Base-by-base conservation (phyloP, 2,888 invertebrate genomes). In the Raillietiella orientalis region DNA sequence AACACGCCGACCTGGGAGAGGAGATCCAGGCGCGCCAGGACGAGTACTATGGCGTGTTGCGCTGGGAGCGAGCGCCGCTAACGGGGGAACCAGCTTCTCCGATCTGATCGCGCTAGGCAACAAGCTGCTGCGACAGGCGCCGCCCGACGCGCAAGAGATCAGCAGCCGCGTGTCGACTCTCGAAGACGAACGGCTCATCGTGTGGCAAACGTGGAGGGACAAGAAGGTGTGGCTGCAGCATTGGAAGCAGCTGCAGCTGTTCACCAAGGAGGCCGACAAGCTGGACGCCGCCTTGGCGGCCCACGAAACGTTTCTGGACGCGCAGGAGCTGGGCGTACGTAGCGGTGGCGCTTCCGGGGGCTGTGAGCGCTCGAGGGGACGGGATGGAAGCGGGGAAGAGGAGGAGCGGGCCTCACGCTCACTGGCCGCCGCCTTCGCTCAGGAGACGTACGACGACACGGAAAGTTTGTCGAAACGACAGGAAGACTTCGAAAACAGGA, bases 211-310 rank as follows among this genome's bases (percentile, higher is more conserved):
- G 39, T 84, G 82, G 77, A 48, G 59, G 24, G 65, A 69, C 29
- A 82, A 84, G 41, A 67, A 79, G 29, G 62, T 65, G 24, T 66
- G 70, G 56, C 48, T 90, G 29, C 61, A 69, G 36, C 79, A 90
- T 43, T 66, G 75, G 33, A 59, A 77, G 16, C 74, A 84, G 36
- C 50, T 90, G 31, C 82, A 77, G 47, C 59, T 69, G 34, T 84
- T 87, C 50, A 82, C 82, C 47, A 63, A 79, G 20, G 90, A 93
- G 46, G 87, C 87, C 0, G 90, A 93, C 44, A 75, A 84, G 43
- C 75, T 93, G 33, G 90, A 93, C 48, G 82, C 90, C 1, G 67
- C 74, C 8, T 79, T 77, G 25, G 74, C 75, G 28, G 74, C 77
- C n/a, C 87, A 90, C 42, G 71, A 79, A 43, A 77, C 82, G 0